phyloP scores from a whole-genome alignment of 2,113 vertebrate genomes.

The Zosterops borbonicus region DNA sequence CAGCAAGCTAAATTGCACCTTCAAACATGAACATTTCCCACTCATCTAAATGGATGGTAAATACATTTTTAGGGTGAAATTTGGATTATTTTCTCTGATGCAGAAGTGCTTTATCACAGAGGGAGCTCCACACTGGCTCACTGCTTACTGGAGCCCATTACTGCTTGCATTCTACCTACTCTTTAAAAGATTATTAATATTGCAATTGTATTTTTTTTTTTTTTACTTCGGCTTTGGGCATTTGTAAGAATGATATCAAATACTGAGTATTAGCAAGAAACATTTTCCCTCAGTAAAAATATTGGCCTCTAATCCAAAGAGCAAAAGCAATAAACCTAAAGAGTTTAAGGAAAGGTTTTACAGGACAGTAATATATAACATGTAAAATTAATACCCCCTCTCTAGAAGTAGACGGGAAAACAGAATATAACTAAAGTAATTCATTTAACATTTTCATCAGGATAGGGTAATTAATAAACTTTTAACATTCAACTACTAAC shows the following conservation, averaged over 20 bases:
- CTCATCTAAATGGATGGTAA: not conserved
- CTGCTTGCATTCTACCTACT: not conserved
- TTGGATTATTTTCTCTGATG: constrained; percentile 17
- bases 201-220: not conserved
- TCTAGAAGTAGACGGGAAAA: constrained; percentile 51
- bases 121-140: not conserved
- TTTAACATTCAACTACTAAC: constrained; percentile 49
- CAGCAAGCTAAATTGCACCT: not conserved
- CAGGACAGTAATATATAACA: constrained; percentile 27
- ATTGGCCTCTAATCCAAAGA: constrained; percentile 46
- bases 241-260: constrained; percentile 43
- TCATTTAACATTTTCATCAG: constrained; percentile 68
- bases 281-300: constrained; percentile 32
- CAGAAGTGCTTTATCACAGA: not conserved
- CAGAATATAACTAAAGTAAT: constrained; percentile 46
- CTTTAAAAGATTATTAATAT: constrained; percentile 40
- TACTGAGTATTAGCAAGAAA: not conserved
- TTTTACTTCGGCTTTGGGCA: constrained; percentile 9
- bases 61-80: constrained; percentile 22
- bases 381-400: constrained; percentile 64
- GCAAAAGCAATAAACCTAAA: constrained; percentile 54
- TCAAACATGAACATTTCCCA: not conserved
- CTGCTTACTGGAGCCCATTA: not conserved
- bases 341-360: constrained; percentile 53
- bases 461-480: constrained; percentile 67